phyloP scores from a whole-genome alignment of 2,113 vertebrate genomes.

The Bubo bubo region DNA sequence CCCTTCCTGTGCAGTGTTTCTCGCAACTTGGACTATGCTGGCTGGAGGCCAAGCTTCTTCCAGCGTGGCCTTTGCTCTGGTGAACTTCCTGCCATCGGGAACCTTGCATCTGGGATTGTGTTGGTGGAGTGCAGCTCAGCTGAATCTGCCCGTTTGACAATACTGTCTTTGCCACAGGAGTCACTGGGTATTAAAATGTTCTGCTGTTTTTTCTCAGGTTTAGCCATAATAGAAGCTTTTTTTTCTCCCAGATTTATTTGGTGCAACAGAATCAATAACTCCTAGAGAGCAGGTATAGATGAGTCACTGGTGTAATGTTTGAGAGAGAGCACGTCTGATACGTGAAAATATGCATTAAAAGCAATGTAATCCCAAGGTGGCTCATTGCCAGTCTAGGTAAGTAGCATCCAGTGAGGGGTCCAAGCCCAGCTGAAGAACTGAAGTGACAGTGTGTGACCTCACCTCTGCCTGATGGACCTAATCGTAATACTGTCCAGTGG shows the following conservation, averaged over 20 bases:
- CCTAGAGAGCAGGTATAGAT: background rate
- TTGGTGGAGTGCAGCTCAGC: background rate
- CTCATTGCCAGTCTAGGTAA: background rate
- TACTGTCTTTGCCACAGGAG: background rate
- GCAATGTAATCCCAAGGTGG: background rate
- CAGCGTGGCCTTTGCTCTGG: background rate
- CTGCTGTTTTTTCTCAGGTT: background rate
- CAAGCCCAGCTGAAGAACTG: background rate
- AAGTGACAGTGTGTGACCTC: background rate
- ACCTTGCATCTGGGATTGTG: background rate
- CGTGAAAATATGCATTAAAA: background rate
- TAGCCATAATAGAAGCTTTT: background rate
- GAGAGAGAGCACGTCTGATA: background rate
- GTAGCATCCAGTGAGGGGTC: background rate
- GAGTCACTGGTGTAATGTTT: background rate
- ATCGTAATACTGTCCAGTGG: background rate
- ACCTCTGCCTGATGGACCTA: background rate
- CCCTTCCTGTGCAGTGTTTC: conserved; percentile 15
- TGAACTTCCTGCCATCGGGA: background rate
- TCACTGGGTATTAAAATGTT: background rate
- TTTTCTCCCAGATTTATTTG: background rate
- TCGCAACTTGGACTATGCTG: background rate
- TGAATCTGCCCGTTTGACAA: background rate
- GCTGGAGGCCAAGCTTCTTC: conserved; percentile 1
- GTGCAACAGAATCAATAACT: background rate